phyloP scores from a whole-genome alignment of 2,797 vertebrate species.

The Anomalospiza imberbis region DNA sequence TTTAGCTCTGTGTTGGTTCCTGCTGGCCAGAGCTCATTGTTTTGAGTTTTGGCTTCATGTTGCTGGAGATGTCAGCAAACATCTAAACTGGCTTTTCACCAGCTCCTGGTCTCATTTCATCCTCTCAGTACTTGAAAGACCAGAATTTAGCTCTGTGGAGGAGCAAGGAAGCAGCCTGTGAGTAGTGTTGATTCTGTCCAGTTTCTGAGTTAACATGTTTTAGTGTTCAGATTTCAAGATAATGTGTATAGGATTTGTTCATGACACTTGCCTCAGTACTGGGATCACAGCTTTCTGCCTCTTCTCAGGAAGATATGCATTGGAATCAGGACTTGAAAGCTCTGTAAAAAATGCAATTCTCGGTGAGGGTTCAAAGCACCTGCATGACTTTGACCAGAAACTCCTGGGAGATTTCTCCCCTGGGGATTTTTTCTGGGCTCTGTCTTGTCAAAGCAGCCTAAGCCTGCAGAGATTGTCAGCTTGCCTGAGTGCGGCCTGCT shows the following conservation, averaged over 20 bases:
- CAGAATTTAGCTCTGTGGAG: neutral
- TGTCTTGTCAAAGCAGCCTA: neutral
- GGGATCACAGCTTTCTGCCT: neutral
- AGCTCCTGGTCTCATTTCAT: neutral
- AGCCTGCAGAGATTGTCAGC: neutral
- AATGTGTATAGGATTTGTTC: neutral
- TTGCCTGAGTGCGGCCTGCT: neutral
- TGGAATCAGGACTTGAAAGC: neutral
- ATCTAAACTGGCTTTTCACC: neutral
- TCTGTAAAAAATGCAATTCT: neutral
- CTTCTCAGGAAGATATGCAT: neutral
- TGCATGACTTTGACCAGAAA: neutral
- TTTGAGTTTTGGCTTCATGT: neutral
- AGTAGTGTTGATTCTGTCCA: neutral
- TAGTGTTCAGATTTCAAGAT: neutral
- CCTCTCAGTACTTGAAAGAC: neutral
- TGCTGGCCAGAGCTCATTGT: neutral
- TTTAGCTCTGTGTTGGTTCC: neutral
- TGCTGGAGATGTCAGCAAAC: neutral
- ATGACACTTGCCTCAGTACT: neutral
- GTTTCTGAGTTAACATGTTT: neutral
- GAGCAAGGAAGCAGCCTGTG: neutral
- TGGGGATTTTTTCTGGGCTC: neutral
- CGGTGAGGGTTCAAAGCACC: neutral
- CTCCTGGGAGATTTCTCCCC: neutral